These are phyloP conservation scores for Mechanitis messenoides DNA, from an alignment of 2,888 invertebrate genomes.

Conservation along the genomic window DNA sequence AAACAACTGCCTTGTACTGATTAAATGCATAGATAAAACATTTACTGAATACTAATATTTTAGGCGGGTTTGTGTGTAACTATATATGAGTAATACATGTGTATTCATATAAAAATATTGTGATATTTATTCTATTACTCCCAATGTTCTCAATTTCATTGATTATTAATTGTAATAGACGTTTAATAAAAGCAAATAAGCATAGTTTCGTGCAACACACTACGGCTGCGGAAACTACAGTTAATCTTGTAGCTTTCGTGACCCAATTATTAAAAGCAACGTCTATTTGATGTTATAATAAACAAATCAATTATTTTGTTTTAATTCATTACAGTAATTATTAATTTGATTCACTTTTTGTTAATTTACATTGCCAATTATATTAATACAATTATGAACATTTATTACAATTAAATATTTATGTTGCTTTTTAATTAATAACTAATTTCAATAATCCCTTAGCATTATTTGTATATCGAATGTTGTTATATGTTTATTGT, in stretches of 20 bases:
- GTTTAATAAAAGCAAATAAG: constrained; percentile 11
- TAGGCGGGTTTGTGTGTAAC: not conserved
- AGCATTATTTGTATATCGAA: too few species aligned
- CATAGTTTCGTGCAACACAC: constrained; percentile 18
- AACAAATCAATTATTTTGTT: not conserved
- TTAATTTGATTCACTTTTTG: too few species aligned
- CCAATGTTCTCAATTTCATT: too few species aligned
- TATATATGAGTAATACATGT: too few species aligned
- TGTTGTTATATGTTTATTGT: too few species aligned
- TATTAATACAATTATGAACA: too few species aligned
- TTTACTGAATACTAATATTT: constrained; percentile 1
- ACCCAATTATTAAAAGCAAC: constrained; percentile 23
- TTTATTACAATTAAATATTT: too few species aligned
- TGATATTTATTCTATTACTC: too few species aligned
- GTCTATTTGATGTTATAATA: constrained; percentile 16
- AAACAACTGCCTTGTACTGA: constrained; percentile 13
- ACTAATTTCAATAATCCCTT: too few species aligned
- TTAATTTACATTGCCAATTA: too few species aligned
- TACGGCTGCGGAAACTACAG: constrained; percentile 20
- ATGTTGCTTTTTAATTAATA: too few species aligned
- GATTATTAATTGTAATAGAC: constrained; percentile 8
- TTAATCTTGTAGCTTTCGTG: constrained; percentile 26
- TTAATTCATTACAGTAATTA: not conserved
- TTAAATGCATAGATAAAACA: constrained; percentile 2
- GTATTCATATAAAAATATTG: too few species aligned